Evolutionary conservation across 2,888 invertebrate genomes (phyloP).

Genomic region (Rotaria magnacalcarata): DNA sequence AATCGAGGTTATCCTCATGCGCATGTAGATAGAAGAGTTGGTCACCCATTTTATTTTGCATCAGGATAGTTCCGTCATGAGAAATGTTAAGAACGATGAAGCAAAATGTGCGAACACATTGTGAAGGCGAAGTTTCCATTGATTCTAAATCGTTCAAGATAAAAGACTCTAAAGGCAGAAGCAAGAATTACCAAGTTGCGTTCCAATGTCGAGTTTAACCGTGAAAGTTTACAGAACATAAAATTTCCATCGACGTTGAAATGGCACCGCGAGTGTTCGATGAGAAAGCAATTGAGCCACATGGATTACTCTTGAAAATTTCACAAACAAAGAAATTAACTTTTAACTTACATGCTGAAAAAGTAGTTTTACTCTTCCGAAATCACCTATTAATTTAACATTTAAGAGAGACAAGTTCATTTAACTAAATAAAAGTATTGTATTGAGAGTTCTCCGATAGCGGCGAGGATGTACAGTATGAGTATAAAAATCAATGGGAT

Average conservation of each 20-base stretch:
- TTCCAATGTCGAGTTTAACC: conserved; percentile 28
- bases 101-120: conserved; percentile 18
- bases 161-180: not conserved
- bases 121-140: not conserved
- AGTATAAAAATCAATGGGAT: no score
- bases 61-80: not conserved
- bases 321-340: not conserved
- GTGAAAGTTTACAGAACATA: not conserved
- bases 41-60: not conserved
- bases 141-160: not conserved
- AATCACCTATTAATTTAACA: no score
- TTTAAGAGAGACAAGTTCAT: no score
- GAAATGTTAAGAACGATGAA: not conserved
- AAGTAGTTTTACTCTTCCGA: no score
- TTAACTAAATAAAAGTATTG: no score
- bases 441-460: no score
- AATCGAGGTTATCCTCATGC: not conserved
- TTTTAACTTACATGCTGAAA: no score
- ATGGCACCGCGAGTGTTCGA: not conserved
- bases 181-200: not conserved
- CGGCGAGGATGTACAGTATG: no score
- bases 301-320: not conserved
- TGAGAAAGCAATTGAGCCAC: not conserved
- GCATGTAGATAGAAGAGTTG: not conserved
- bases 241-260: not conserved